phyloP scores from a whole-genome alignment of 92 coral and sea anemone species.

The Heteractis magnifica region DNA sequence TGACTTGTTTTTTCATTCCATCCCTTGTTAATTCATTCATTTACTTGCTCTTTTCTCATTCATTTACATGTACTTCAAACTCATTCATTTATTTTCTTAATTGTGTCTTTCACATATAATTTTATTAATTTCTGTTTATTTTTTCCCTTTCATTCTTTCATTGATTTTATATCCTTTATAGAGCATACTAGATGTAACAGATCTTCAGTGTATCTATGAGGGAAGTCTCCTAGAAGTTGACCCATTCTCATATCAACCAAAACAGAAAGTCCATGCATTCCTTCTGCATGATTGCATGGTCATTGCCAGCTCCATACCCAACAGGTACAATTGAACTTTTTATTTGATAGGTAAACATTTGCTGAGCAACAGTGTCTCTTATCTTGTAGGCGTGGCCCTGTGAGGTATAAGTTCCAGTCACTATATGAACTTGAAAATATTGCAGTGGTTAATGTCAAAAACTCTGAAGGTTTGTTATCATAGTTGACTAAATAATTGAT shows the following conservation, averaged over 20 bases:
- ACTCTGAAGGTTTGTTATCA: slow-evolving; percentile 65
- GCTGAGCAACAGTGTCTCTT: neutral
- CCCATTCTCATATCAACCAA: slow-evolving; percentile 70
- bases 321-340: slow-evolving; percentile 59
- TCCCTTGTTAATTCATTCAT: neutral
- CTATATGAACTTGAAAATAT: slow-evolving; percentile 94
- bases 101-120: no score
- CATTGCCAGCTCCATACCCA: slow-evolving; percentile 80
- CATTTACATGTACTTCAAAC: neutral
- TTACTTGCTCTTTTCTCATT: neutral
- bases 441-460: slow-evolving; percentile 89
- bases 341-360: neutral
- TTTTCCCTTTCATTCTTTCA: neutral
- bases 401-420: slow-evolving; percentile 83
- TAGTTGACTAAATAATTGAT: neutral
- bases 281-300: slow-evolving; percentile 88
- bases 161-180: slow-evolving; percentile 14
- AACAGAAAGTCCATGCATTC: slow-evolving; percentile 80
- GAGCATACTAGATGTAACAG: slow-evolving; percentile 85
- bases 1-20: neutral
- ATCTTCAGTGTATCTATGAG: slow-evolving; percentile 82
- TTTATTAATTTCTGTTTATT: neutral
- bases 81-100: neutral
- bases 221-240: slow-evolving; percentile 87
- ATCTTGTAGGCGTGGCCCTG: slow-evolving; percentile 79